Evolutionary conservation across 2,888 invertebrate genomes (phyloP), one percentile per base, ranked within the genome.

Genomic region (Tachina lurida): DNA sequence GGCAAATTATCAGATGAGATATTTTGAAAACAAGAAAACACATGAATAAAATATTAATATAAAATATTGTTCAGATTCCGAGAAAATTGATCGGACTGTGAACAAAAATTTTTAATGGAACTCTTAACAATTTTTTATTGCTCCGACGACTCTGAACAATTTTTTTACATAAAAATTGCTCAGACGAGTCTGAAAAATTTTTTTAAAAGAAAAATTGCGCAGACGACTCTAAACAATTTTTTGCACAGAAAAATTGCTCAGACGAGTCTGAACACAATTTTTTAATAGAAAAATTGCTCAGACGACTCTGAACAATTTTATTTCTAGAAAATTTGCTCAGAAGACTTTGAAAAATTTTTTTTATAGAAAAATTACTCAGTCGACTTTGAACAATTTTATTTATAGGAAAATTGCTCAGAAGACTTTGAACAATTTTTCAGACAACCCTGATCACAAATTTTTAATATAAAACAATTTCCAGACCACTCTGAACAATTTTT

Each of bases 341-440:
- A 22, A 15, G 56, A 9, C 0, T 54, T 13, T 56, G 19, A 56
- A 1, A 9, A n/a, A 45, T 7, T 71, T 71, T 22, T 22, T 22
- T 22, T 22, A 22, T 22, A 22, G 2, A 22, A 22, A 3, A 22
- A 22, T 71, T 56, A n/a, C 19, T 54, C 17, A 68, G 39, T 2
- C 22, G 22, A 41, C 0, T 68, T 17, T 52, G 10, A 49, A n/a
- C 49, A 54, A 54, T 13, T 56, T 22, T 54, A n/a, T 49, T 1
- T 10, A 41, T 43, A 45, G 1, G 19, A 19, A 54, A 54, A 19
- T 70, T 43, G 43, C 22, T 45, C 22, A 22, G 56, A 22, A 1
- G 22, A 22, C 9, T 70, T 41, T 67, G 15, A 22, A 15, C 65
- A 47, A 45, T 12, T 65, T 65, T 60, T n/a, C 17, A n/a, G n/a